These are phyloP conservation scores for Dermolepida albohirtum DNA, from an alignment of 2,888 invertebrate species.

Conservation along the genomic window DNA sequence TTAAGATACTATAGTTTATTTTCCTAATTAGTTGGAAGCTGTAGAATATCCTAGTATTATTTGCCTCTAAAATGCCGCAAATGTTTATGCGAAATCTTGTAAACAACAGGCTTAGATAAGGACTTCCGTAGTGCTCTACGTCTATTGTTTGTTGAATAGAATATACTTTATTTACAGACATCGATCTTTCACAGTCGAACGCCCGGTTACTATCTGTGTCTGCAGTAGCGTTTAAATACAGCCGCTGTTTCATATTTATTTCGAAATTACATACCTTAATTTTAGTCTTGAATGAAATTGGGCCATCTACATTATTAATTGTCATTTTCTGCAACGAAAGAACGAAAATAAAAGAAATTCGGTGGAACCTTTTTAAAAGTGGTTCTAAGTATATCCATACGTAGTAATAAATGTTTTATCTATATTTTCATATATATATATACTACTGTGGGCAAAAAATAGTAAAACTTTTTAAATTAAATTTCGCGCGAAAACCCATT, in stretches of 20 bases:
- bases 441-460: no score
- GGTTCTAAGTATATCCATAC: no score
- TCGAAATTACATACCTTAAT: slow-evolving; percentile 33
- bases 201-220: no score
- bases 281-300: slow-evolving; percentile 30
- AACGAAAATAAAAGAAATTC: slow-evolving; percentile 18
- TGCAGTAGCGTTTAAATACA: slow-evolving; percentile 29
- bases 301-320: slow-evolving; percentile 36
- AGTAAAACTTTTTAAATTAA: no score
- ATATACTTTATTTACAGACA: slow-evolving; percentile 51
- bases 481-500: no score
- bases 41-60: slow-evolving; percentile 22
- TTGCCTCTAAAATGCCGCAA: slow-evolving; percentile 46
- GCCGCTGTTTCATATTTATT: slow-evolving; percentile 28
- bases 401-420: no score
- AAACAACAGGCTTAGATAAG: slow-evolving; percentile 53
- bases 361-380: slow-evolving; percentile 17
- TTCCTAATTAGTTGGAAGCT: no score
- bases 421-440: no score
- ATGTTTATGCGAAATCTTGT: slow-evolving; percentile 49
- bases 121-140: slow-evolving; percentile 50
- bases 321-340: slow-evolving; percentile 32
- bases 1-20: no score
- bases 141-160: slow-evolving; percentile 57
- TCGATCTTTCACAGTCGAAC: slow-evolving; percentile 43